Conservation (phyloP, 64 coral and sea anemone species). For the Pocillopora verrucosa region DNA sequence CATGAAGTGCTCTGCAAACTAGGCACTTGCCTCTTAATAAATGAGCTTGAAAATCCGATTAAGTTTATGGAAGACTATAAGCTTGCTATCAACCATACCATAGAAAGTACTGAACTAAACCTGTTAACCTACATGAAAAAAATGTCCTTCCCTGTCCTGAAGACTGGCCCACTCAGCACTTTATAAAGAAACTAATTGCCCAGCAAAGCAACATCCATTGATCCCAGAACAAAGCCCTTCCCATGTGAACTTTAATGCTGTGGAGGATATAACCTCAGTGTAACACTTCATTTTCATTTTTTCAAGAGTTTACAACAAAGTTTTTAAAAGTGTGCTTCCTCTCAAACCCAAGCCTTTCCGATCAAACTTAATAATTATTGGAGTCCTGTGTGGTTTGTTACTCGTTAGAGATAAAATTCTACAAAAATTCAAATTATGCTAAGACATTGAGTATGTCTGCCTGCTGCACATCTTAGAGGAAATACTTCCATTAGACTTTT, state of each 20-base stretch:
- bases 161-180: slow-evolving; percentile 53
- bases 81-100: neutral
- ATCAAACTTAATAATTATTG: slow-evolving; percentile 48
- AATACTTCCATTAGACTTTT: slow-evolving; percentile 67
- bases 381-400: slow-evolving; percentile 53
- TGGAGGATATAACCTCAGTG: slow-evolving; percentile 54
- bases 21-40: slow-evolving; percentile 31
- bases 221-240: slow-evolving; percentile 73
- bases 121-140: slow-evolving; percentile 33
- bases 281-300: slow-evolving; percentile 34
- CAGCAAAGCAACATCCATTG: slow-evolving; percentile 30
- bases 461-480: slow-evolving; percentile 61
- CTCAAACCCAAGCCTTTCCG: slow-evolving; percentile 65
- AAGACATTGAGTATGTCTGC: slow-evolving; percentile 56
- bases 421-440: slow-evolving; percentile 66
- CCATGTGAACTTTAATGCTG: slow-evolving; percentile 73
- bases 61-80: slow-evolving; percentile 26
- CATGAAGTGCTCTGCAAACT: slow-evolving; percentile 37
- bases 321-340: slow-evolving; percentile 56
- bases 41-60: slow-evolving; percentile 33
- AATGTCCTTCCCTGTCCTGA: slow-evolving; percentile 10
- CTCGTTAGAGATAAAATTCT: slow-evolving; percentile 50
- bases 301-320: slow-evolving; percentile 30
- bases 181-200: slow-evolving; percentile 40
- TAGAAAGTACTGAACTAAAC: slow-evolving; percentile 14